These are phyloP conservation scores for Gymnoscopelus microlampas DNA, from an alignment of 2,797 vertebrate genomes.

Conservation along the genomic window DNA sequence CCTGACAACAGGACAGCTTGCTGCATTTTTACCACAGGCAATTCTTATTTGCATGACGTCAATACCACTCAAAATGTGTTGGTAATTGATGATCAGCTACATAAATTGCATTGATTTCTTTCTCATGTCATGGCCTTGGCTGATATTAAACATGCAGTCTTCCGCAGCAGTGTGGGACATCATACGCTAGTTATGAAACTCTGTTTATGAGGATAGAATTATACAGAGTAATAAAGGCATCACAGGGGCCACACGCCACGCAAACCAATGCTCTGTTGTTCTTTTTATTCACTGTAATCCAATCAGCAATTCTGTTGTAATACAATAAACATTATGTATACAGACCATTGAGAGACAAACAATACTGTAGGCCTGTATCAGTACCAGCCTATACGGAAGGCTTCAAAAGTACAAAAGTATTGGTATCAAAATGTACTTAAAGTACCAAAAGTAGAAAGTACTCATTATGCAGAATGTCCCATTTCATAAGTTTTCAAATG, in stretches of 20 bases:
- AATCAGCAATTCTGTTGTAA: constrained; percentile 23
- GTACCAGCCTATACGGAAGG: constrained; percentile 8
- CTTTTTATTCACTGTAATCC: constrained; percentile 7
- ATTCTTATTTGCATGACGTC: constrained; percentile 55
- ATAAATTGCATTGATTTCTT: no score
- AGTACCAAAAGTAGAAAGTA: no score
- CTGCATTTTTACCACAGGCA: constrained; percentile 37
- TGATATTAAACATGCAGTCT: no score
- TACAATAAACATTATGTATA: not conserved
- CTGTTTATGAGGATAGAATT: no score
- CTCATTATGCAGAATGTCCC: no score
- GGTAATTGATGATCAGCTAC: no score
- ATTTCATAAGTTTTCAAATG: no score
- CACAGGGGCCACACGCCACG: not conserved
- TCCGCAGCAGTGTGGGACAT: no score
- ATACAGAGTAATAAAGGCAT: constrained; percentile 1
- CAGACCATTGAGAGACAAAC: constrained; percentile 10
- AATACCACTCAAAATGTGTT: constrained; percentile 1
- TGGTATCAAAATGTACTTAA: no score
- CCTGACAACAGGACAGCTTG: constrained; percentile 23
- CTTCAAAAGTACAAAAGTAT: no score
- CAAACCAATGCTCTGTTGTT: constrained; percentile 11
- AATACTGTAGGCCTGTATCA: constrained; percentile 7
- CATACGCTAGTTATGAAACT: no score
- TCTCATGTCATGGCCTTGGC: no score